phyloP scores from a whole-genome alignment of 2,113 vertebrate genomes.

The Martes martes region DNA sequence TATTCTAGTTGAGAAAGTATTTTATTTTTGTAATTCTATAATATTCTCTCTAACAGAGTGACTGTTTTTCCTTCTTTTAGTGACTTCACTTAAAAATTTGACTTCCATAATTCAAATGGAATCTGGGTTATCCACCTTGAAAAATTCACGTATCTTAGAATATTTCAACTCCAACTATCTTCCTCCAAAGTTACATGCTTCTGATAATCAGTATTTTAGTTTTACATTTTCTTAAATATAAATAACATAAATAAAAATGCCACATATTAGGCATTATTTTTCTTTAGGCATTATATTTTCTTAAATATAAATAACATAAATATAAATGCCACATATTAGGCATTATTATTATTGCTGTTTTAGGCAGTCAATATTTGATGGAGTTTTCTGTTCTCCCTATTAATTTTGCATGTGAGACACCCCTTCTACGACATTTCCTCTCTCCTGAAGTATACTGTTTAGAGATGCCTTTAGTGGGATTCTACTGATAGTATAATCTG shows the following conservation, averaged over 20 bases:
- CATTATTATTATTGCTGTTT: neutral
- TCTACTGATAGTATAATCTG: neutral
- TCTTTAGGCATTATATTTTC: no score
- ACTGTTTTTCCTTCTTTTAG: neutral
- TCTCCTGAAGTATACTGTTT: neutral
- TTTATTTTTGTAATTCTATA: neutral
- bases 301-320: neutral
- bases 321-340: neutral
- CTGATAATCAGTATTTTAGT: neutral
- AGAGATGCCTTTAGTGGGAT: neutral
- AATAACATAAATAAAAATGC: no score
- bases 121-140: neutral
- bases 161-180: neutral
- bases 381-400: neutral
- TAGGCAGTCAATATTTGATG: neutral
- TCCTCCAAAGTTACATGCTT: neutral
- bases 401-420: neutral
- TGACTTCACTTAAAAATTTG: neutral
- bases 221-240: neutral
- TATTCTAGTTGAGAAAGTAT: neutral
- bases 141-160: neutral
- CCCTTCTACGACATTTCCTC: neutral
- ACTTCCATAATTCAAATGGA: neutral
- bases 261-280: neutral
- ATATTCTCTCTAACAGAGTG: neutral